Evolutionary conservation across 2,113 vertebrate species (phyloP).

Genomic region (Ceyx margarethae): DNA sequence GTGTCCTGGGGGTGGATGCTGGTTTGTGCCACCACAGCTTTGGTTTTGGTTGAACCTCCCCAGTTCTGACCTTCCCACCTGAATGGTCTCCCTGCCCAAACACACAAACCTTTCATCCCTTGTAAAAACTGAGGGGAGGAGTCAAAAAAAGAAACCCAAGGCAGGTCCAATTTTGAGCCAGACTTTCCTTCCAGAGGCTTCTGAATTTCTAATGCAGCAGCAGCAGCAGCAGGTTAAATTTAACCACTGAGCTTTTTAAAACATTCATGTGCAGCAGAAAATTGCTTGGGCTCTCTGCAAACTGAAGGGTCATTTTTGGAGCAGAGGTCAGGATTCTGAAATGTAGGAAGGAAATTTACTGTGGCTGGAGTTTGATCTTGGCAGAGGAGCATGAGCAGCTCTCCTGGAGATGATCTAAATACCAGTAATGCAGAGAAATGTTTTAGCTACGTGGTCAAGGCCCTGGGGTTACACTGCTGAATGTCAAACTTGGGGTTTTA

Average conservation of each 20-base stretch:
- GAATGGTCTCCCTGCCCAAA: background rate
- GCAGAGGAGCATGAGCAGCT: background rate
- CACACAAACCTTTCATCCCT: background rate
- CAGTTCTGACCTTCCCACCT: background rate
- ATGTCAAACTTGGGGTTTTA: background rate
- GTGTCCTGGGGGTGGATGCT: background rate
- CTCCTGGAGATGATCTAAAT: background rate
- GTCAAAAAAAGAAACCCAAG: background rate
- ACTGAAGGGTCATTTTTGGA: background rate
- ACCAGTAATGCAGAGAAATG: background rate
- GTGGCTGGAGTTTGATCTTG: background rate
- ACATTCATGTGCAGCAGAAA: background rate
- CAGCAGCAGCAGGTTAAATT: background rate
- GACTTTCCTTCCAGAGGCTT: background rate
- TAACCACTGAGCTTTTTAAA: background rate
- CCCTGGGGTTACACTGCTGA: background rate
- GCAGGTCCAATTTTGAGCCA: background rate
- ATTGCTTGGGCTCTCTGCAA: background rate
- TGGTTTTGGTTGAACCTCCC: too few species aligned
- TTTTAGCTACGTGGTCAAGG: background rate
- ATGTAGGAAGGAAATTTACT: background rate
- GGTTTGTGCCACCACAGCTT: background rate
- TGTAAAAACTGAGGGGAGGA: background rate
- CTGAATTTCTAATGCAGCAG: background rate
- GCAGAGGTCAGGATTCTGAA: conserved; percentile 1